Evolutionary conservation across 2,797 vertebrate species (phyloP), one percentile per base, ranked within the genome.

Genomic region (Etheostoma nigrum): DNA sequence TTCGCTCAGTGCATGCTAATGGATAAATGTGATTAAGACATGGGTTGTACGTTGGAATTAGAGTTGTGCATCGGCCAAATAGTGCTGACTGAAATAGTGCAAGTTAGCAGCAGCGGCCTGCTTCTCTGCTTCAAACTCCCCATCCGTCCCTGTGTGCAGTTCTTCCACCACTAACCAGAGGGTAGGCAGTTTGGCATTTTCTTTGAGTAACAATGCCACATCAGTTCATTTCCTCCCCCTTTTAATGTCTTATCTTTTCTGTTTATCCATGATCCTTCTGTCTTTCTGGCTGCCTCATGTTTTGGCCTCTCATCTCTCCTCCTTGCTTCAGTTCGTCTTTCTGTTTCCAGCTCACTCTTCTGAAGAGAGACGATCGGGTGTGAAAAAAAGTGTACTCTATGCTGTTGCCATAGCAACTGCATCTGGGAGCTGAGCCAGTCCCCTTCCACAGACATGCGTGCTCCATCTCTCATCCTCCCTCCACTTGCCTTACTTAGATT

Each of bases 391-490:
- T 72, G 74, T 70, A 74, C 88, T 93, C 90, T 65, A 90, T 90
- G 81, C 82, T 83, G 93, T 96, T 94, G 90, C 95, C 94, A 94
- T 95, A 91, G 94, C 89, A 95, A 96, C 95, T 91, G 91, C 88
- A 80, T 93, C 93, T 86, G 83, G 23, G 86, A 87, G 91, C 86
- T 14, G 79, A 89, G 87, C 87, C 92, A 81, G 84, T 81, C 72
- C 83, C 89, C 85, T 87, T 91, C 84, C 82, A 86, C 75, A 69
- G 81, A 71, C 77, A 62, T 86, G 74, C 81, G 19, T 12, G 33
- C 72, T 71, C 76, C 23, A 53, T 60, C 78, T 67, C 87, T 76
- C 36, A 1, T 64, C 78, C 76, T 84, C 78, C 66, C 70, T 83
- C 74, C 71, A 27, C 81, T 82, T 51, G 81, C 74, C 69, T 79